Evolutionary conservation across 2,113 vertebrate genomes (phyloP), one percentile per base, ranked within the genome.

Genomic region (Scomber scombrus): DNA sequence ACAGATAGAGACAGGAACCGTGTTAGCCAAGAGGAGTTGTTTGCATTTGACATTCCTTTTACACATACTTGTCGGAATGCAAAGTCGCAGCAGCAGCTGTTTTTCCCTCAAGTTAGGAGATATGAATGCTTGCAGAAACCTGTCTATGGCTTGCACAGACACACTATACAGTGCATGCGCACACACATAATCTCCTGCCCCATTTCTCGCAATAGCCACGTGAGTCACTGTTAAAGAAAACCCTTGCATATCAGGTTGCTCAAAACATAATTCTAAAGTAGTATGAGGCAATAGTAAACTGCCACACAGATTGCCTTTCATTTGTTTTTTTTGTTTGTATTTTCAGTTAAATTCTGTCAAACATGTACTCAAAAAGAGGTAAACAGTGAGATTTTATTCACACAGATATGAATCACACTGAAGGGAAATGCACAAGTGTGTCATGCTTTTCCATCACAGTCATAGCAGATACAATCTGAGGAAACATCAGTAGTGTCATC

Each of bases 41-140:
- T 88, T 88, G 76, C 69, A 61, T 84, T 87, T 16, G 46, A 83
- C 85, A 86, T 88, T 89, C 77, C 78, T 69, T 84, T 86, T 45
- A 70, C 84, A 85, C 70, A 50, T 60, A 88, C 73, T 89, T 88
- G 77, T 63, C 47, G 73, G 84, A 92, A 91, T 87, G 76, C 78
- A 80, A 78, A 70, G 71, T 80, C 31, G 18, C 49, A 82, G 82
- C 60, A 80, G 82, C 91, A 90, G 90, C 84, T 93, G 90, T 85
- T 90, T 87, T 88, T 40, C 52, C 60, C 60, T 73, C 64, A 57
- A 84, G 71, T 65, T 29, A 61, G 46, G 58, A 81, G 47, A 76
- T 61, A 76, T 18, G 64, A 91, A 71, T 47, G 49, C 94, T 81
- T 93, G 94, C 86, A 92, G 82, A 84, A 93, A 95, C 95, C 82